phyloP scores from a whole-genome alignment of 2,797 vertebrate species.

The Xyrichtys novacula region DNA sequence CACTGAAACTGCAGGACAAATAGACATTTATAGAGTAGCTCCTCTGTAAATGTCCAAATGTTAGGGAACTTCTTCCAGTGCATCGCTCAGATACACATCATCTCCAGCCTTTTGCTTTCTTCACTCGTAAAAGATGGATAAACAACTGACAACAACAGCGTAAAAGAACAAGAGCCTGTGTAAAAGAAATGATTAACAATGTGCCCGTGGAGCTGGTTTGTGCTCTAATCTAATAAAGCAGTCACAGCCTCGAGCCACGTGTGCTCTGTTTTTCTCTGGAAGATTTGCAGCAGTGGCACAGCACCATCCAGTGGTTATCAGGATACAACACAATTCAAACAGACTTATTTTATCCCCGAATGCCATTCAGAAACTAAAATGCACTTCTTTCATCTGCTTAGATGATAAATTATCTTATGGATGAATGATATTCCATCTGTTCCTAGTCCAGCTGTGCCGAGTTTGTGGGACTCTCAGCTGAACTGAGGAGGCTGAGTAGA shows the following conservation, averaged over 20 bases:
- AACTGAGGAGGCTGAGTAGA: background rate
- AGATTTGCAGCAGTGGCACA: slow-evolving; percentile 49
- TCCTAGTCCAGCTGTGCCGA: background rate
- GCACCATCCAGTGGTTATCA: slow-evolving; percentile 75
- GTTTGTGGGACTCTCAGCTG: slow-evolving; percentile 3
- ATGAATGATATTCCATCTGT: slow-evolving; percentile 12
- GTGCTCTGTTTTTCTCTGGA: slow-evolving; percentile 19
- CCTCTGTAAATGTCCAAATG: slow-evolving; percentile 43
- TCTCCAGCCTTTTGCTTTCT: slow-evolving; percentile 33
- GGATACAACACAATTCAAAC: slow-evolving; percentile 36
- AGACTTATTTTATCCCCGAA: background rate
- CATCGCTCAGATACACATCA: slow-evolving; percentile 12
- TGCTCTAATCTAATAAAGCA: slow-evolving; percentile 52
- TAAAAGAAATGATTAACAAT: slow-evolving; percentile 32
- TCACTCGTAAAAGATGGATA: slow-evolving; percentile 37
- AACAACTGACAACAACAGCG: slow-evolving; percentile 25
- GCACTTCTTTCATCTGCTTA: slow-evolving; percentile 6
- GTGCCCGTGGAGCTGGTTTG: slow-evolving; percentile 42
- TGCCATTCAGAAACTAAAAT: background rate
- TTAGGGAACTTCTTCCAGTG: slow-evolving; percentile 43
- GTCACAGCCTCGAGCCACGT: slow-evolving; percentile 34
- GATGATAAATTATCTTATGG: slow-evolving; percentile 16
- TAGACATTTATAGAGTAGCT: slow-evolving; percentile 51
- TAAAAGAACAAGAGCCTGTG: slow-evolving; percentile 24
- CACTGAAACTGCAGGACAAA: slow-evolving; percentile 61